Conservation (phyloP, 92 coral and sea anemone species). For the Siderastrea siderea region DNA sequence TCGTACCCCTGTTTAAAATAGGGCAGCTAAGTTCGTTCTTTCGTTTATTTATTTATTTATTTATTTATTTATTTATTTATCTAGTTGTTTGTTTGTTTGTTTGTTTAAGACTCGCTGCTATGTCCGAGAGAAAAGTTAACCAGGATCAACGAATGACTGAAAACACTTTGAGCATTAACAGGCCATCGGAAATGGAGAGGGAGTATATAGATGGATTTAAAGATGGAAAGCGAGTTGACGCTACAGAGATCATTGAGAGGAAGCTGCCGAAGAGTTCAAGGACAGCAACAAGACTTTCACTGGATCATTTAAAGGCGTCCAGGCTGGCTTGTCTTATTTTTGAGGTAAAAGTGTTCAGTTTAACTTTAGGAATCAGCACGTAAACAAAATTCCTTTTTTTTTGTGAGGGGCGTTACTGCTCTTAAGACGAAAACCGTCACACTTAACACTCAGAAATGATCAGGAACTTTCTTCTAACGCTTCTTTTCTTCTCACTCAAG, state of each 20-base stretch:
- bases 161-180: slow-evolving; percentile 6
- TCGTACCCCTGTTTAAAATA: no score
- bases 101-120: slow-evolving; percentile 9
- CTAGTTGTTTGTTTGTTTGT: no score
- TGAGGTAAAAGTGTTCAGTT: neutral
- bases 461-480: neutral
- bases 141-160: slow-evolving; percentile 19
- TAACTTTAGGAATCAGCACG: no score
- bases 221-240: slow-evolving; percentile 16
- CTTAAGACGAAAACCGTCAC: no score
- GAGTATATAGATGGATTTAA: neutral
- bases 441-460: neutral
- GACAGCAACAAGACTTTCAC: neutral
- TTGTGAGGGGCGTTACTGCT: no score
- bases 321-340: slow-evolving; percentile 21
- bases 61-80: no score
- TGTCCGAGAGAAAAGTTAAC: slow-evolving; percentile 7
- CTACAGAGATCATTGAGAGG: neutral
- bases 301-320: neutral
- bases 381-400: no score
- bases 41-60: no score
- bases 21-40: no score
- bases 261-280: neutral
- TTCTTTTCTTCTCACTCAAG: neutral
- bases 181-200: slow-evolving; percentile 4